phyloP scores from a whole-genome alignment of 37 sponge, comb jelly and placozoan genomes.

The Oopsacas minuta region DNA sequence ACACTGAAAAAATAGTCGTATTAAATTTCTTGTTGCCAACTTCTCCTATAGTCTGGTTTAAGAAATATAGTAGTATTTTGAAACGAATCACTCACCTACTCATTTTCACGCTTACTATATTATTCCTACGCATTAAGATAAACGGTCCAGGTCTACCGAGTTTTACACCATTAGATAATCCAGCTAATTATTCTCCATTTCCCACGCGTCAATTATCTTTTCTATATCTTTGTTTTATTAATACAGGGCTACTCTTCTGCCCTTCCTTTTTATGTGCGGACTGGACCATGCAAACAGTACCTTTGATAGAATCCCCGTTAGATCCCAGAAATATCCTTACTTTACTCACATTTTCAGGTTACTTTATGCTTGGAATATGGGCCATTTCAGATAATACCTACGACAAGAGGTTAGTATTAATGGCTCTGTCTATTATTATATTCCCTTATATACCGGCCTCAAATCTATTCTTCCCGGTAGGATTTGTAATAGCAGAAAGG shows the following conservation, averaged over 20 bases:
- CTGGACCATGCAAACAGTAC: conserved; percentile 79
- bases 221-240: conserved; percentile 56
- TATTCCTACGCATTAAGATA: conserved; percentile 21
- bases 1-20: background rate
- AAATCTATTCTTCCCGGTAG: conserved; percentile 87
- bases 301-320: conserved; percentile 36
- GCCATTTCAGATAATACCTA: conserved; percentile 20
- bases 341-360: conserved; percentile 16
- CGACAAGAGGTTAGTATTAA: background rate
- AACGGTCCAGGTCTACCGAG: conserved; percentile 30
- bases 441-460: conserved; percentile 87
- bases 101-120: conserved; percentile 17
- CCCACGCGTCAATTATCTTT: conserved; percentile 69
- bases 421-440: conserved; percentile 44
- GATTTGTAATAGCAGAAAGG: conserved; percentile 91
- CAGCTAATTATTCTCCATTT: conserved; percentile 33
- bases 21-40: background rate
- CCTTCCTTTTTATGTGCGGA: conserved; percentile 63
- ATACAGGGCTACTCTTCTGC: conserved; percentile 45
- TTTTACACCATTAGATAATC: conserved; percentile 49
- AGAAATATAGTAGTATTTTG: background rate
- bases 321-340: conserved; percentile 60
- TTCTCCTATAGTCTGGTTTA: background rate
- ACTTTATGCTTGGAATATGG: background rate
- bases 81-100: conserved; percentile 5